These are phyloP conservation scores for Brachionus paranguensis DNA, from an alignment of 1,140 invertebrate genomes.

Conservation along the genomic window DNA sequence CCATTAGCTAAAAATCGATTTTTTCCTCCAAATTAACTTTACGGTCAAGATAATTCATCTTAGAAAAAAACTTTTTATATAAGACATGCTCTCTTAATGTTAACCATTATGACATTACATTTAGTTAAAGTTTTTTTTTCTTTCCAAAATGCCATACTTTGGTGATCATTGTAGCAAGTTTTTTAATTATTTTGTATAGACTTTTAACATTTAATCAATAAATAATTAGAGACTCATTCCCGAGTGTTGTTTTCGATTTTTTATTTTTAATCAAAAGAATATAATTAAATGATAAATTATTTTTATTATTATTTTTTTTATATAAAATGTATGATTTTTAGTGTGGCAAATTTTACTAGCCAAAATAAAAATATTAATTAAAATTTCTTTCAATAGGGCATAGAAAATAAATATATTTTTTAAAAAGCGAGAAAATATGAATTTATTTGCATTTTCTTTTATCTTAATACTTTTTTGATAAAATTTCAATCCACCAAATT, in stretches of 20 bases:
- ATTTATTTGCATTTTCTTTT: background rate
- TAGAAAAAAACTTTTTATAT: background rate
- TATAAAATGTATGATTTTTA: slow-evolving; percentile 20
- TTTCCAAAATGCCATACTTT: background rate
- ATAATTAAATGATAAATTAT: slow-evolving; percentile 6
- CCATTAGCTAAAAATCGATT: background rate
- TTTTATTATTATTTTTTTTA: background rate
- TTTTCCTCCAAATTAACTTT: background rate
- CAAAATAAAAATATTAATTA: slow-evolving; percentile 5
- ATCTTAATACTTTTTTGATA: background rate
- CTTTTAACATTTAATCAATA: slow-evolving; percentile 27
- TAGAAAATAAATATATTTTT: background rate
- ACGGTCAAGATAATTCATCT: background rate
- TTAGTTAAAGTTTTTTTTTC: background rate
- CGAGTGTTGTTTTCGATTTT: background rate
- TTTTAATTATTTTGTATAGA: slow-evolving; percentile 11
- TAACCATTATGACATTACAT: background rate
- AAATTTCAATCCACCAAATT: background rate
- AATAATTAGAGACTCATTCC: background rate
- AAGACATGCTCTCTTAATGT: background rate
- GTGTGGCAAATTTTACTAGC: background rate
- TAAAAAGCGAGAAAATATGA: background rate
- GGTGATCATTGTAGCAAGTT: background rate
- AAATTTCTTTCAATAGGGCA: background rate
- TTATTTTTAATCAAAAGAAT: background rate